Evolutionary conservation across 2,888 invertebrate genomes (phyloP).

Genomic region (Lepetodrilus schrolli): DNA sequence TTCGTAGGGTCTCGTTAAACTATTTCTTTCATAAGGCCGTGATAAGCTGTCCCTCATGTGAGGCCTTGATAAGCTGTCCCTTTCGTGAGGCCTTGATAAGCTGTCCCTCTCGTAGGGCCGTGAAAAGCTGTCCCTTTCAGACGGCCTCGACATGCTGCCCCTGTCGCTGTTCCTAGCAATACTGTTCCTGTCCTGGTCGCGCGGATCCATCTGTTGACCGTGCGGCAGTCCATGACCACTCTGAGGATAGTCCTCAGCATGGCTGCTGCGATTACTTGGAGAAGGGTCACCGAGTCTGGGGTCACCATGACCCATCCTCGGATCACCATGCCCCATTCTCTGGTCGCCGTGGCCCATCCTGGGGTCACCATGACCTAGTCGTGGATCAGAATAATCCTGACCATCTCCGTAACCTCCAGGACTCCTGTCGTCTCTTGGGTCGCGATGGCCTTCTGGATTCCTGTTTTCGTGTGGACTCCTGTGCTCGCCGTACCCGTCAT

Average conservation of each 20-base stretch:
- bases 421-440: not conserved
- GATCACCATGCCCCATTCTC: no score
- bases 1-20: not conserved
- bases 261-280: not conserved
- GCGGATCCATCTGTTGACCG: not conserved
- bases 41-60: not conserved
- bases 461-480: not conserved
- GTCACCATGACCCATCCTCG: no score
- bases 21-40: not conserved
- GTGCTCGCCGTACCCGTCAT: not conserved
- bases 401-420: not conserved
- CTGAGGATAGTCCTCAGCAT: not conserved
- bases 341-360: no score
- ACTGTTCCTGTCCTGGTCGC: slow-evolving; percentile 11
- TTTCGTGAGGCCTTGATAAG: not conserved
- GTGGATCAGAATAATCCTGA: not conserved
- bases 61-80: not conserved
- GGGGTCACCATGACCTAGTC: not conserved
- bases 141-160: not conserved
- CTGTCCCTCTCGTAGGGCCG: not conserved
- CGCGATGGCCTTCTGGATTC: not conserved
- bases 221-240: not conserved
- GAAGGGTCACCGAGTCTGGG: not conserved
- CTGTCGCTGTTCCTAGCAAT: slow-evolving; percentile 8
- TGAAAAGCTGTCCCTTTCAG: not conserved